Conservation (phyloP, 2,797 vertebrate genomes). For the Melanotaenia parkinsoni region DNA sequence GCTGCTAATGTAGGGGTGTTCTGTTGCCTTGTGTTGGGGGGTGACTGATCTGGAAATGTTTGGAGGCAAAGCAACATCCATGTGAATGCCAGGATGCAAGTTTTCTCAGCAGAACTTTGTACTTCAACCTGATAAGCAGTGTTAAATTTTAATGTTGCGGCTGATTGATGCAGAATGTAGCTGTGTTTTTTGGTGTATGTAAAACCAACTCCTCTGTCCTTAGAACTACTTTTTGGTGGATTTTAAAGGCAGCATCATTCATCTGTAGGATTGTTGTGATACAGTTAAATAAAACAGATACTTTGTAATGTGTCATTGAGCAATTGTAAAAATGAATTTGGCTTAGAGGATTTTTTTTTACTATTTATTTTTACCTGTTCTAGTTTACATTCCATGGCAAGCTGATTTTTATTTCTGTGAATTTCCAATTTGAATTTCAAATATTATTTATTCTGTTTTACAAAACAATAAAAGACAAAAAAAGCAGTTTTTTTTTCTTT, state of each 20-base stretch:
- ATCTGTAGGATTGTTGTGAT: slow-evolving; percentile 31
- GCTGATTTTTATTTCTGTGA: slow-evolving; percentile 24
- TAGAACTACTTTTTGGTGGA: slow-evolving; percentile 32
- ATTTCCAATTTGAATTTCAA: slow-evolving; percentile 8
- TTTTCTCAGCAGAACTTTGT: background rate
- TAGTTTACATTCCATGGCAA: slow-evolving; percentile 39
- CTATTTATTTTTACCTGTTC: slow-evolving; percentile 39
- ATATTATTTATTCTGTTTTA: slow-evolving; percentile 51
- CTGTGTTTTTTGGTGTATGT: slow-evolving; percentile 21
- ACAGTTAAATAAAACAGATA: slow-evolving; percentile 12
- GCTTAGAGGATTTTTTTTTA: slow-evolving; percentile 12
- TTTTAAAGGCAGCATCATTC: slow-evolving; percentile 27
- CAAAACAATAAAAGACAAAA: slow-evolving; percentile 43
- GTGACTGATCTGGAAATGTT: background rate
- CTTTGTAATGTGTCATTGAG: slow-evolving; percentile 30
- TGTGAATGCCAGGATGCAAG: background rate
- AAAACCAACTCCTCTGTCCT: slow-evolving; percentile 9
- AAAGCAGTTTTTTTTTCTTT: background rate
- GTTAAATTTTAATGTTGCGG: background rate
- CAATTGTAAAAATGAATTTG: slow-evolving; percentile 35
- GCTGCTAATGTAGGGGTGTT: background rate
- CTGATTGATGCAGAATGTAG: slow-evolving; percentile 25
- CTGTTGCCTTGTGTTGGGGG: background rate
- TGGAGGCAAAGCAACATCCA: background rate
- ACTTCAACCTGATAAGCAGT: background rate